Conservation (phyloP, 2,888 invertebrate species). For the Dorcus hopei region DNA sequence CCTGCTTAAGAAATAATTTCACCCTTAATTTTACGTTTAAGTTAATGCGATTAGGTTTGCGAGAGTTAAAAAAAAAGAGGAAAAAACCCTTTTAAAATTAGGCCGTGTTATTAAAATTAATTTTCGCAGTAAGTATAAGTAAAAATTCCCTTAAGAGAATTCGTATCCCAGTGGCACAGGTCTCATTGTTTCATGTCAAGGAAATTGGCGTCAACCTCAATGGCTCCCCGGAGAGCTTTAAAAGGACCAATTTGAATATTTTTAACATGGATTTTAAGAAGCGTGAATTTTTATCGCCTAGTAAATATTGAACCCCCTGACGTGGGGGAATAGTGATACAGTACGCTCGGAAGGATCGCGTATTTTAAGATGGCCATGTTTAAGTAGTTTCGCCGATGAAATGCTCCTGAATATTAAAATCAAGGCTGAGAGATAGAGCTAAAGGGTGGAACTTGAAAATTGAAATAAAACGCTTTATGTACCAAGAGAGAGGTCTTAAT, state of each 20-base stretch:
- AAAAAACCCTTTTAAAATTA: background rate
- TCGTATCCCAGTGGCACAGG: slow-evolving; percentile 37
- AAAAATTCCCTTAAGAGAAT: slow-evolving; percentile 44
- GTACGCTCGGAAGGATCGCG: background rate
- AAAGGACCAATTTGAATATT: slow-evolving; percentile 56
- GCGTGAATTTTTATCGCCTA: slow-evolving; percentile 51
- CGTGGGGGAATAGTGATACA: slow-evolving; percentile 28
- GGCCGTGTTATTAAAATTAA: slow-evolving; percentile 24
- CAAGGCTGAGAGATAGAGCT: slow-evolving; percentile 36
- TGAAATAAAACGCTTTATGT: slow-evolving; percentile 42
- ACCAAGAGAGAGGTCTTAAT: slow-evolving; percentile 42
- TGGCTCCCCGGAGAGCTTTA: slow-evolving; percentile 48
- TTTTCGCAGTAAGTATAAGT: slow-evolving; percentile 36
- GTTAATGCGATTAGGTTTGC: too few relatives aligned
- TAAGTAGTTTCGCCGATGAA: slow-evolving; percentile 15
- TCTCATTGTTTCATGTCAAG: slow-evolving; percentile 52
- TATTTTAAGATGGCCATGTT: background rate
- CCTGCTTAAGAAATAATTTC: too few relatives aligned
- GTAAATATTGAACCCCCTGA: slow-evolving; percentile 45
- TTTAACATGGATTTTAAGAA: slow-evolving; percentile 56
- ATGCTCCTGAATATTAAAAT: slow-evolving; percentile 31
- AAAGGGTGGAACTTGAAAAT: slow-evolving; percentile 43
- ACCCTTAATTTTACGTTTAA: too few relatives aligned
- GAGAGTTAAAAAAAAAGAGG: background rate
- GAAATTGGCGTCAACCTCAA: slow-evolving; percentile 56